Percentiles rank a stretch among this genome's conserved stretches.
Conservation (phyloP, 2,888 invertebrate species). For the Drosophila paranaensis region DNA sequence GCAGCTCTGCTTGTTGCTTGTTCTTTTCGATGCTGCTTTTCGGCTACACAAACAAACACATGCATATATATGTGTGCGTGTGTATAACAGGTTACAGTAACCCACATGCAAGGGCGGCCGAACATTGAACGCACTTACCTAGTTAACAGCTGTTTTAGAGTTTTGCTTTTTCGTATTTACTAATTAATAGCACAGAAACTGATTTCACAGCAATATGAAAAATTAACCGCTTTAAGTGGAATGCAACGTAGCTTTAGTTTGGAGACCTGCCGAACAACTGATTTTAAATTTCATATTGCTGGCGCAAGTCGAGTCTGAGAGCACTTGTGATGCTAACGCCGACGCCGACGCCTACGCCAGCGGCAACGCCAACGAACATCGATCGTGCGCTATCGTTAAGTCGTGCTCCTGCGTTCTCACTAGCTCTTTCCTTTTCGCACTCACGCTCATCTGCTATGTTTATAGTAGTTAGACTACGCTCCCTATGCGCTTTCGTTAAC, state of each 20-base stretch:
- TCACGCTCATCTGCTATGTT: not conserved
- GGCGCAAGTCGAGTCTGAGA: constrained; percentile 57
- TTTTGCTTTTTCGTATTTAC: constrained; percentile 34
- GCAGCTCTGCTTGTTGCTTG: constrained; percentile 22
- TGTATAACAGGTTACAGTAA: constrained; percentile 64
- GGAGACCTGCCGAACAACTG: constrained; percentile 70
- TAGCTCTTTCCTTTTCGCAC: not conserved
- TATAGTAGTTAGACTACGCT: not conserved
- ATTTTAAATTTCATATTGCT: constrained; percentile 48
- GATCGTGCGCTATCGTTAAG: constrained; percentile 45
- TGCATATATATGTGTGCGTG: not conserved
- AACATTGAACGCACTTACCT: constrained; percentile 60
- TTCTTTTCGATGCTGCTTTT: constrained; percentile 10
- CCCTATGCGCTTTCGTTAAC: not conserved
- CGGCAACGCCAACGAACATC: constrained; percentile 22
- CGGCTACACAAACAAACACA: not conserved
- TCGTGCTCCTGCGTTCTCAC: constrained; percentile 5
- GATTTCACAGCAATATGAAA: constrained; percentile 12
- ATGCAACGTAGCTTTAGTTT: constrained; percentile 56
- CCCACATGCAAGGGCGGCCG: constrained; percentile 51
- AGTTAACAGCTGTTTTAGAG: constrained; percentile 51
- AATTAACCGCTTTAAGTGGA: constrained; percentile 25
- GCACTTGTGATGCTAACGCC: constrained; percentile 23
- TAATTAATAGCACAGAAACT: constrained; percentile 38
- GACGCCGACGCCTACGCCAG: constrained; percentile 17